Conservation (phyloP, 2,797 vertebrate species). For the Leuciscus waleckii region DNA sequence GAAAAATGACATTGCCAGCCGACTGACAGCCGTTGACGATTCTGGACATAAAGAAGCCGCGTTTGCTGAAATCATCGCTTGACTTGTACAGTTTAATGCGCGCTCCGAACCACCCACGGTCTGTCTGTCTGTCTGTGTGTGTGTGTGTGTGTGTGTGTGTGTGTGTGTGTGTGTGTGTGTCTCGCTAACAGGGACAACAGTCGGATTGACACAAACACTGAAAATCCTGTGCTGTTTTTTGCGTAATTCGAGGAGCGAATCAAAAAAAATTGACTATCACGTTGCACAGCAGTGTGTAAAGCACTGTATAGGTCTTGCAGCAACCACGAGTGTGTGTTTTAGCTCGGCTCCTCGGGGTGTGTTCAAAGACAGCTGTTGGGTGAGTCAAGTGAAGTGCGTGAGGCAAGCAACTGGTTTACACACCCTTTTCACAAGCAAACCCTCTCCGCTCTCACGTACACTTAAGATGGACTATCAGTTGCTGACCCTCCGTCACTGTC, state of each 20-base stretch:
- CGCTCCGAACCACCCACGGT: no score
- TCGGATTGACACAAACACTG: neutral
- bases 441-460: conserved; percentile 37
- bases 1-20: no score
- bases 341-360: conserved; percentile 68
- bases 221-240: neutral
- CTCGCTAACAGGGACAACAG: neutral
- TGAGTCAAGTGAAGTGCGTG: conserved; percentile 76
- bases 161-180: no score
- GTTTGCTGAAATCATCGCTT: neutral
- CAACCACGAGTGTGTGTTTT: conserved; percentile 71
- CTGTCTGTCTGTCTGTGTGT: no score
- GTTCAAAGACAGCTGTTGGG: conserved; percentile 81
- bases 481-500: conserved; percentile 33
- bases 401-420: conserved; percentile 73
- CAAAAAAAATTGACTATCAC: neutral
- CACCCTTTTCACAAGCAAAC: conserved; percentile 66
- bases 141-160: no score
- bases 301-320: conserved; percentile 46
- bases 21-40: no score
- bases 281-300: neutral
- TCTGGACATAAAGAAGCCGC: neutral
- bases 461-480: conserved; percentile 50
- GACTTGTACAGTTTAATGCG: neutral
- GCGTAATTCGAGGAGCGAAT: neutral